A percentile compares a stretch with the other conserved stretches of the same genome.
These are phyloP conservation scores for Antennarius striatus DNA, from an alignment of 2,113 vertebrate genomes.

Conservation along the genomic window DNA sequence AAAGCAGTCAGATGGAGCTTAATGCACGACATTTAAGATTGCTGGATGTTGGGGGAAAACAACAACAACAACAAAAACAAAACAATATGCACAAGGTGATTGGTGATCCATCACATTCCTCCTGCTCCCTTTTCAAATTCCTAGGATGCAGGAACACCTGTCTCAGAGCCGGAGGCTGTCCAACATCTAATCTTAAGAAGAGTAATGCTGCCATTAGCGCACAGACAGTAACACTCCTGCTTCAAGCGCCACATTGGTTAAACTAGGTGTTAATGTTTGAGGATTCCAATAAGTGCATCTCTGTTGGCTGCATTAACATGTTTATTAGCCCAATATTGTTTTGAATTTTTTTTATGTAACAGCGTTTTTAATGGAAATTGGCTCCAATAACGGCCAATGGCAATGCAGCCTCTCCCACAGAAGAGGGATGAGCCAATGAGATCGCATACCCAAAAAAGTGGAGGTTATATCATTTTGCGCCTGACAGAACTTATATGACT, in stretches of 20 bases:
- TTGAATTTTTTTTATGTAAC: background rate
- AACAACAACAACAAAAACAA: background rate
- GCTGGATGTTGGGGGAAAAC: background rate
- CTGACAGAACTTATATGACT: no score
- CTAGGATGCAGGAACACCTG: conserved; percentile 1
- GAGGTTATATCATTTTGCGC: no score
- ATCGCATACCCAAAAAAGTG: no score
- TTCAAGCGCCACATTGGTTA: background rate
- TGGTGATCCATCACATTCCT: conserved; percentile 11
- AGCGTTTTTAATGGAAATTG: no score
- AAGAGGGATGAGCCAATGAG: no score
- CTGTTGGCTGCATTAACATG: background rate
- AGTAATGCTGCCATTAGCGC: conserved; percentile 3
- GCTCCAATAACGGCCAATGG: no score
- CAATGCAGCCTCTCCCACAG: no score
- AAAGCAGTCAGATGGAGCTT: background rate
- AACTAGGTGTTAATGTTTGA: background rate
- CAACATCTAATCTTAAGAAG: conserved; percentile 2
- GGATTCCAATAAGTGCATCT: background rate
- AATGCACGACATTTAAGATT: background rate
- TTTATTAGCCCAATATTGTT: background rate
- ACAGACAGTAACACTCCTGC: background rate
- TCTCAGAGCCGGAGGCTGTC: background rate
- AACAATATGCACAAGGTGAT: background rate
- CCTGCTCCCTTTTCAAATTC: conserved; percentile 5